These are phyloP conservation scores for Eulimnadia texana DNA, from an alignment of 1,140 invertebrate species.

Conservation along the genomic window DNA sequence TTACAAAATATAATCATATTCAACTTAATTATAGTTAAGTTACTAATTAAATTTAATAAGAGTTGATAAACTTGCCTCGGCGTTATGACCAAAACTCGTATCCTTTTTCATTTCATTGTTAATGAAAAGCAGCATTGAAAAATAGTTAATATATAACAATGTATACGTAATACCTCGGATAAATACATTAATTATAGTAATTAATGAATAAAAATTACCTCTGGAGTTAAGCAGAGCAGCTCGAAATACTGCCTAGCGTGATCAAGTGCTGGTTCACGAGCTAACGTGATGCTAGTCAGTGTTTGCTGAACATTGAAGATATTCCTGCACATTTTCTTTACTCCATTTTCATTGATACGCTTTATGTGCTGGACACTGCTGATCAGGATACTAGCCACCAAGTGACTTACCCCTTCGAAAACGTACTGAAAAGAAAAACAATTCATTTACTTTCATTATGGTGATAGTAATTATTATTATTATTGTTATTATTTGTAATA, in stretches of 20 bases:
- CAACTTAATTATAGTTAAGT: not conserved
- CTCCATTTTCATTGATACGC: constrained; percentile 60
- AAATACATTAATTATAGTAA: no score
- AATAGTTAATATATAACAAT: no score
- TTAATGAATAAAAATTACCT: no score
- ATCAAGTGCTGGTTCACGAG: constrained; percentile 68
- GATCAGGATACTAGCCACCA: constrained; percentile 72
- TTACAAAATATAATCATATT: not conserved
- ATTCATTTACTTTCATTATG: no score
- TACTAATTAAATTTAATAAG: no score
- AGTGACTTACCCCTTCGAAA: constrained; percentile 80
- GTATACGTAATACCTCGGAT: no score
- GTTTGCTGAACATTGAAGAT: constrained; percentile 75
- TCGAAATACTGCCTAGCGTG: constrained; percentile 79
- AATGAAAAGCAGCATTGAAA: not conserved
- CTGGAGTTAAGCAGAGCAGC: constrained; percentile 64
- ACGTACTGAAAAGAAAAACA: constrained; percentile 54
- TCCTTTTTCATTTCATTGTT: not conserved
- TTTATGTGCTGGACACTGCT: constrained; percentile 63
- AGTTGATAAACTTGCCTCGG: not conserved
- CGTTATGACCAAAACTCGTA: not conserved
- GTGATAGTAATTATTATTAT: no score
- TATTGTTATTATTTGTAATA: no score
- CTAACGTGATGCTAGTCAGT: constrained; percentile 66
- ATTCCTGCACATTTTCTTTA: constrained; percentile 70